Percentiles rank a stretch among this genome's conserved stretches.
Conservation (phyloP, 1,140 invertebrate genomes). For the Nasonia giraulti region DNA sequence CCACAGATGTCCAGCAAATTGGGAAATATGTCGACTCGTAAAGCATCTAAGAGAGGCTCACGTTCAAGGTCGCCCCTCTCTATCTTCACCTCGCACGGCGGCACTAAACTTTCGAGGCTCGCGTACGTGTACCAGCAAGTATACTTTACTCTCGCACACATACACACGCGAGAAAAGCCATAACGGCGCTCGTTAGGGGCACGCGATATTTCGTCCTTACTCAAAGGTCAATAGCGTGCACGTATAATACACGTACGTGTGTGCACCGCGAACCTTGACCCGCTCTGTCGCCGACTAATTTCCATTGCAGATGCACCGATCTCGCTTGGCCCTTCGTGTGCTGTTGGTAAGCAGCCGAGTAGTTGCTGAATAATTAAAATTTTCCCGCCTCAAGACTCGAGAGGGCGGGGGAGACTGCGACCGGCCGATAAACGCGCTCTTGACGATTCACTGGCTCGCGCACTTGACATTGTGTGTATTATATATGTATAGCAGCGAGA, state of each 20-base stretch:
- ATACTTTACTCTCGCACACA: not conserved
- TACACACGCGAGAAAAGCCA: not conserved
- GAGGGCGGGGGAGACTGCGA: no score
- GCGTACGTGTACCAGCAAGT: not conserved
- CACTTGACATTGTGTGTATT: not conserved
- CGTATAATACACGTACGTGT: no score
- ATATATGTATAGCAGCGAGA: not conserved
- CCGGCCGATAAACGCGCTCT: conserved; percentile 3
- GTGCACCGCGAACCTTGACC: conserved; percentile 31
- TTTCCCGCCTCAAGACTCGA: not conserved
- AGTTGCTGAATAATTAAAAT: conserved; percentile 38
- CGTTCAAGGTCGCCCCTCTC: conserved; percentile 21
- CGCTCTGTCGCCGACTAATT: conserved; percentile 16
- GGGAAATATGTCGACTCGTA: conserved; percentile 16
- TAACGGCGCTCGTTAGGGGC: conserved; percentile 8
- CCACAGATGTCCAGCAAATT: conserved; percentile 7
- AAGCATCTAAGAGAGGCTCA: conserved; percentile 12
- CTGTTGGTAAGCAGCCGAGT: not conserved
- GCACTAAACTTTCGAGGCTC: not conserved
- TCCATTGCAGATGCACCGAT: conserved; percentile 23
- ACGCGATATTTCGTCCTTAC: conserved; percentile 38
- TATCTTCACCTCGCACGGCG: not conserved
- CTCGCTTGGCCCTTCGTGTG: not conserved
- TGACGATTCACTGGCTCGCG: not conserved
- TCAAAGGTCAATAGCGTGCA: conserved; percentile 31